Conservation (phyloP, 2,113 vertebrate species). For the Microtus ochrogaster region DNA sequence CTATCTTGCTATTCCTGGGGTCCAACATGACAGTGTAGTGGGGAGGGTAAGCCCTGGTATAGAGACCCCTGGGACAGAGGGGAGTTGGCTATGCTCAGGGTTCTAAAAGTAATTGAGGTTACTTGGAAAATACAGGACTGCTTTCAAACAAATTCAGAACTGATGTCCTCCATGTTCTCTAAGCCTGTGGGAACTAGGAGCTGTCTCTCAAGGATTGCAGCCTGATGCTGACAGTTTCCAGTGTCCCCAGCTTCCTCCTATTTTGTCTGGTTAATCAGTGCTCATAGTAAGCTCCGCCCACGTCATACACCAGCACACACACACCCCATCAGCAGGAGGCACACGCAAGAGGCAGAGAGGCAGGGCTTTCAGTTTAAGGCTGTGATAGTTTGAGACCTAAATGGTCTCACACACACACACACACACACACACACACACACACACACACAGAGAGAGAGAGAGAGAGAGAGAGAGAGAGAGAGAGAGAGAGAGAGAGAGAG, state of each 20-base stretch:
- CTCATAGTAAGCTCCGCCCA: background rate
- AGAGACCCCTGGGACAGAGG: background rate
- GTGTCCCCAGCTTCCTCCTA: background rate
- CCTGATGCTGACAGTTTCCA: background rate
- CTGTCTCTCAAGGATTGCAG: background rate
- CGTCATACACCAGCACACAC: background rate
- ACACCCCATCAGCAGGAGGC: background rate
- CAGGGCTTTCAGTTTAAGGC: constrained; percentile 52
- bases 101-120: constrained; percentile 8
- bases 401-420: background rate
- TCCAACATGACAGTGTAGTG: background rate
- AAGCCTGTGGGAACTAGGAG: background rate
- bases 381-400: constrained; percentile 35
- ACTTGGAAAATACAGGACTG: background rate
- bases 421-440: too few species aligned
- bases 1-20: background rate
- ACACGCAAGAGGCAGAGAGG: background rate
- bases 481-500: background rate
- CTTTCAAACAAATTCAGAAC: background rate
- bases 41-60: background rate
- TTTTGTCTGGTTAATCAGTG: constrained; percentile 6
- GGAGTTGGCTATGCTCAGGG: background rate
- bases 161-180: background rate
- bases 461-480: too few species aligned
- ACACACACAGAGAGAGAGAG: too few species aligned